Evolutionary conservation across 2,113 vertebrate species (phyloP).

Genomic region (Limanda limanda): DNA sequence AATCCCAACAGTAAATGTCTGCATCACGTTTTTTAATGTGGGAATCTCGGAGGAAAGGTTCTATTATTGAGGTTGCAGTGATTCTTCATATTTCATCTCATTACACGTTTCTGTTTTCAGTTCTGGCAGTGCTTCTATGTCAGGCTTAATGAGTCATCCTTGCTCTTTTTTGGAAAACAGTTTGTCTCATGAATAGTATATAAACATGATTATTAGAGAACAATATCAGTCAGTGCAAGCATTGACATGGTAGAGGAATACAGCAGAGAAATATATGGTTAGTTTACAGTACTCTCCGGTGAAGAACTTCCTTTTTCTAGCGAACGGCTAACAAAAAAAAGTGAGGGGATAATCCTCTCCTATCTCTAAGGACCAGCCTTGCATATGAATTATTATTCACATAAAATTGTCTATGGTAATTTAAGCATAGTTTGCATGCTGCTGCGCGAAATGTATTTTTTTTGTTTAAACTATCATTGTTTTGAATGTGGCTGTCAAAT

Average conservation of each 20-base stretch:
- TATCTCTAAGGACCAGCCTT: slow-evolving; percentile 68
- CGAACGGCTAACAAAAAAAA: slow-evolving; percentile 33
- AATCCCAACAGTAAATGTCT: not conserved
- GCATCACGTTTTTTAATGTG: not conserved
- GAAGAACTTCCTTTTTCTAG: slow-evolving; percentile 36
- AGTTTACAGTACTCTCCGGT: slow-evolving; percentile 31
- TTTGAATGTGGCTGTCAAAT: slow-evolving; percentile 43
- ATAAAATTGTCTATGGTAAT: slow-evolving; percentile 48
- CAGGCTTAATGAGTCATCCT: not conserved
- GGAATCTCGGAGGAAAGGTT: not conserved
- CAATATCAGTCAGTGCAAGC: not conserved
- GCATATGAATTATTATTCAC: slow-evolving; percentile 44
- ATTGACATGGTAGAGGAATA: not conserved
- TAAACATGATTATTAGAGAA: not conserved
- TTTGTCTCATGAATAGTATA: not conserved
- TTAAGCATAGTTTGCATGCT: slow-evolving; percentile 13
- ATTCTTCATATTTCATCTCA: not conserved
- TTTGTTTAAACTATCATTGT: slow-evolving; percentile 40
- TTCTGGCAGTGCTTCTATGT: not conserved
- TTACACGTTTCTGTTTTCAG: not conserved
- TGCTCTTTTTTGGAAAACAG: not conserved
- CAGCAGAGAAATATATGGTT: slow-evolving; percentile 1
- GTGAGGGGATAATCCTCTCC: slow-evolving; percentile 56
- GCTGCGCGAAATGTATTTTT: slow-evolving; percentile 9
- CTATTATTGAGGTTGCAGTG: not conserved